Conservation (phyloP, 1,140 invertebrate species). For the Drosophila willistoni region DNA sequence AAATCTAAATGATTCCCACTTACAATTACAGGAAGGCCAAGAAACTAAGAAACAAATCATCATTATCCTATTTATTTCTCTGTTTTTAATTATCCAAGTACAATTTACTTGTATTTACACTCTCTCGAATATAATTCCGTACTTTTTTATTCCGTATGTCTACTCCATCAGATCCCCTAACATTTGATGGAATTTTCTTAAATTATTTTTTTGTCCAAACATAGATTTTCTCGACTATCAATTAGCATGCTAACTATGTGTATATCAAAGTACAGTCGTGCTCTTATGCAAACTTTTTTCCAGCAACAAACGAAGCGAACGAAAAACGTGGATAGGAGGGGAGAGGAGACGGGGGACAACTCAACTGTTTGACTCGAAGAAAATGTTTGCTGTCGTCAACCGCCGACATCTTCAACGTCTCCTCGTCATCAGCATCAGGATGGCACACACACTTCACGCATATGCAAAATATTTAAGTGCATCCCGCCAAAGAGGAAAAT, state of each 20-base stretch:
- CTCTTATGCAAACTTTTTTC: constrained; percentile 21
- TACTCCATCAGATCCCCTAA: no score
- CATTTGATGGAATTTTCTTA: background rate
- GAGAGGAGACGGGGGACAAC: background rate
- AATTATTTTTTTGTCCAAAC: background rate
- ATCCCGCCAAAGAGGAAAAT: constrained; percentile 63
- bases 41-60: no score
- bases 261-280: constrained; percentile 21
- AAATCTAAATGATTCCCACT: no score
- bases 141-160: no score
- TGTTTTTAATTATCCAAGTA: no score
- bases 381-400: constrained; percentile 55
- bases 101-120: no score
- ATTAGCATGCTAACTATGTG: constrained; percentile 23
- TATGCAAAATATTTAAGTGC: constrained; percentile 80
- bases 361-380: constrained; percentile 46
- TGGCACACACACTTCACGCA: constrained; percentile 56
- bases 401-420: constrained; percentile 14
- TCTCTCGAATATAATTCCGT: no score
- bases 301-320: constrained; percentile 21
- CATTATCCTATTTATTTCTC: no score
- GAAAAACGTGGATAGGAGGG: background rate
- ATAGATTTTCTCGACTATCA: background rate
- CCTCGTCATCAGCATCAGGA: background rate
- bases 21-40: no score